Conservation (phyloP, 1,140 invertebrate genomes). For the Ditylenchus dipsaci region DNA sequence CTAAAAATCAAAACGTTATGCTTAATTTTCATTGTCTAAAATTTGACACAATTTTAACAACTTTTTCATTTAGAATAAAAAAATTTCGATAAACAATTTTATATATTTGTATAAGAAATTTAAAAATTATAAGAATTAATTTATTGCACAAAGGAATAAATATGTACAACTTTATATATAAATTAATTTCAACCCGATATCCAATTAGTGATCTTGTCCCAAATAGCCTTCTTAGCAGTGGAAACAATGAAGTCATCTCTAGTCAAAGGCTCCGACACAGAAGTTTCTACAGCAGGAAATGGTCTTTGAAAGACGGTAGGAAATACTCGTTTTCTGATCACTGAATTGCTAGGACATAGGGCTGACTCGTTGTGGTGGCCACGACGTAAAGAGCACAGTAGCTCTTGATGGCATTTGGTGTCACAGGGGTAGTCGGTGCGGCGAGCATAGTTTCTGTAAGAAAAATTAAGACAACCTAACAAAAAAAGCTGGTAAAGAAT, state of each 20-base stretch:
- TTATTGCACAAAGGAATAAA: no score
- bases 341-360: slow-evolving; percentile 31
- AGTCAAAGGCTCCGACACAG: not conserved
- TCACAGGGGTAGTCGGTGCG: slow-evolving; percentile 34
- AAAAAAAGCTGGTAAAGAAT: no score
- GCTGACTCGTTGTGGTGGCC: slow-evolving; percentile 50
- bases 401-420: slow-evolving; percentile 29
- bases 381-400: slow-evolving; percentile 44
- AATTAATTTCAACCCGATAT: not conserved
- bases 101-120: no score
- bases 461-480: no score
- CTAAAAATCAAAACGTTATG: no score
- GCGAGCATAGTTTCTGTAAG: slow-evolving; percentile 50
- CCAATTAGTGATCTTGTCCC: not conserved
- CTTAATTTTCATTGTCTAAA: no score
- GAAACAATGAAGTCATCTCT: slow-evolving; percentile 1
- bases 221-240: not conserved
- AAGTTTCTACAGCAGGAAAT: not conserved
- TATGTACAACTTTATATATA: no score
- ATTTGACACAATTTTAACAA: no score
- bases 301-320: not conserved
- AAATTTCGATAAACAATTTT: no score
- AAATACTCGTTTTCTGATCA: not conserved
- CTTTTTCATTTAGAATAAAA: no score
- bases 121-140: no score